A percentile compares a stretch with the other conserved stretches of the same genome.
Conservation (phyloP, 1,140 invertebrate genomes). For the Melitaea cinxia region DNA sequence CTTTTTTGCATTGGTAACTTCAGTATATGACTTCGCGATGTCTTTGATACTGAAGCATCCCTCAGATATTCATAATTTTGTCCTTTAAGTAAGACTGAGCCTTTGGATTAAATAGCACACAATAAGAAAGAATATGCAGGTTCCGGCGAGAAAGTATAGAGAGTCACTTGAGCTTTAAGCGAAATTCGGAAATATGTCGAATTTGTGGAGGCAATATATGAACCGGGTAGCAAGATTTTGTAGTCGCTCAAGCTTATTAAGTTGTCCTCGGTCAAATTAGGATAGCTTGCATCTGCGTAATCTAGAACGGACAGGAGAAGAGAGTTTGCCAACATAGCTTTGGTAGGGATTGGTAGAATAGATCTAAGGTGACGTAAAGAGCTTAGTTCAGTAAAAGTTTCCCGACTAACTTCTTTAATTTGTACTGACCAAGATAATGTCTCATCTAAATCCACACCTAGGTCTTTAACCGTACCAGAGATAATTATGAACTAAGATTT, state of each 20-base stretch:
- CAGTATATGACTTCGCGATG: neutral
- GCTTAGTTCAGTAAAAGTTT: neutral
- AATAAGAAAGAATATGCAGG: neutral
- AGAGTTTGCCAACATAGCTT: neutral
- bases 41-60: neutral
- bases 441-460: neutral
- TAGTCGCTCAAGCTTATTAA: constrained; percentile 8
- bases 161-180: neutral
- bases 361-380: neutral
- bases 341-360: neutral
- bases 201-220: constrained; percentile 2
- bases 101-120: neutral
- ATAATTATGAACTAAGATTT: too few species aligned
- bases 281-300: constrained; percentile 12
- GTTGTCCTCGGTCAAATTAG: constrained; percentile 8
- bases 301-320: neutral
- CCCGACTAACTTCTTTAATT: neutral
- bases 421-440: neutral
- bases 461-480: neutral
- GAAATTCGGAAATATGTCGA: constrained; percentile 13
- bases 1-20: neutral
- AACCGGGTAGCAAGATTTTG: neutral
- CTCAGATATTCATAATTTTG: neutral
- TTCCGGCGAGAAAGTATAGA: neutral
- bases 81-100: neutral